A percentile compares a stretch with the other conserved stretches of the same genome.
phyloP scores from a whole-genome alignment of 1,140 invertebrate genomes.

The Gonioctena quinquepunctata region DNA sequence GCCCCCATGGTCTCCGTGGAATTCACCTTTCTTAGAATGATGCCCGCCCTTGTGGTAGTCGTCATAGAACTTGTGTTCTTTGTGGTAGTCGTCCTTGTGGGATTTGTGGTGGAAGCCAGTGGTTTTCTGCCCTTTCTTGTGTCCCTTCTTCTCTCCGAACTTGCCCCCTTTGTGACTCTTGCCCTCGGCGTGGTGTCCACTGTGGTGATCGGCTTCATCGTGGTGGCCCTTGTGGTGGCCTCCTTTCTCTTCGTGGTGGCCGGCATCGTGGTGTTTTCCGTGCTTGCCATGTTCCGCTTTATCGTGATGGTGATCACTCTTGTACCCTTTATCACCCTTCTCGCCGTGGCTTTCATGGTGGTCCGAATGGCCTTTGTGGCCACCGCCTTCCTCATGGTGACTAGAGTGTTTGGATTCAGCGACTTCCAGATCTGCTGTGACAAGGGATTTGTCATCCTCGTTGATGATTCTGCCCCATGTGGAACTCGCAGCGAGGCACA shows the following conservation, averaged over 20 bases:
- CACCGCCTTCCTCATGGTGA: slow-evolving; percentile 65
- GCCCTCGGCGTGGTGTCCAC: slow-evolving; percentile 73
- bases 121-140: slow-evolving; percentile 71
- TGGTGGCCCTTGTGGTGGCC: slow-evolving; percentile 78
- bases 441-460: slow-evolving; percentile 13
- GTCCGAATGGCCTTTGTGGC: slow-evolving; percentile 65
- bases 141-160: slow-evolving; percentile 70
- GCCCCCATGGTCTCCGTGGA: slow-evolving; percentile 69
- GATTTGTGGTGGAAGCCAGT: slow-evolving; percentile 79
- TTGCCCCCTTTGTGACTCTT: slow-evolving; percentile 74
- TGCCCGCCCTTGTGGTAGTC: slow-evolving; percentile 76
- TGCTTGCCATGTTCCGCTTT: slow-evolving; percentile 73
- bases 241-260: slow-evolving; percentile 72
- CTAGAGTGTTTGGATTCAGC: slow-evolving; percentile 55
- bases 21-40: slow-evolving; percentile 72
- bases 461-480: slow-evolving; percentile 10
- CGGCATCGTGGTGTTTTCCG: slow-evolving; percentile 70
- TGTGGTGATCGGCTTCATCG: slow-evolving; percentile 70
- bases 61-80: slow-evolving; percentile 80
- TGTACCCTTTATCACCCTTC: slow-evolving; percentile 71
- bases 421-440: slow-evolving; percentile 51
- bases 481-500: slow-evolving; percentile 14
- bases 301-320: slow-evolving; percentile 69
- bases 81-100: slow-evolving; percentile 79
- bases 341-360: slow-evolving; percentile 67